Base-by-base conservation (phyloP, 2,888 invertebrate genomes). In the Bombylius discolor region DNA sequence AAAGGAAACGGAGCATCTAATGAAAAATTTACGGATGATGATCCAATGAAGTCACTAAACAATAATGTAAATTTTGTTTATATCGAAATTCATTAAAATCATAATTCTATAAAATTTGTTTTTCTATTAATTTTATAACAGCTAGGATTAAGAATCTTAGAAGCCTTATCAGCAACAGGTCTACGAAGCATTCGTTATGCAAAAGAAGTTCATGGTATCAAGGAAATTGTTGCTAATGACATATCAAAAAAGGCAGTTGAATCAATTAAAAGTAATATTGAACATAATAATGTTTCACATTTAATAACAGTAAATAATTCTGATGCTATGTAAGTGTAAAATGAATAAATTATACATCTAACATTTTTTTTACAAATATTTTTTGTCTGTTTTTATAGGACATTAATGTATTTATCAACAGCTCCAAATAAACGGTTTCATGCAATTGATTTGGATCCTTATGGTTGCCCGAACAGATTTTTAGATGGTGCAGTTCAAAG, bases 81-180 rank as follows among this genome's bases (percentile, higher is more conserved):
- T 36, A 7, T 36, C 8, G 5, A 36, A 36, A 7, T 36, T 36
- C 8, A 7, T 36, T 36, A 1, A 36, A 36, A 36, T 4, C 7
- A 36, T 7, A 36, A 7, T 36, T 36, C 34, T 36, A 36, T 36
- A 2, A 3, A 8, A 3, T 36, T 36, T 36, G 4, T 36, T 9
- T 36, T 36, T 4, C 36, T 36, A 8, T 47, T 31, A 1, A 33
- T 31, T 14, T 9, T 31, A 51, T 52, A 50, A 32, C 33, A 65
- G 63, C 53, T 62, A 59, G 74, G 74, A 0, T 47, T 74, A 51
- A 63, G 68, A 55, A 84, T 99, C 62, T 75, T 99, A 55, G 98
- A 99, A 77, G 98, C 96, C 0, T 74, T 99, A 46, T 89, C 98
- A 31, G 99, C 99, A 0, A 94, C 96, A 12, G 99, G 99, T 0